phyloP scores from a whole-genome alignment of 1,140 invertebrate species.

The Bombus ignitus region DNA sequence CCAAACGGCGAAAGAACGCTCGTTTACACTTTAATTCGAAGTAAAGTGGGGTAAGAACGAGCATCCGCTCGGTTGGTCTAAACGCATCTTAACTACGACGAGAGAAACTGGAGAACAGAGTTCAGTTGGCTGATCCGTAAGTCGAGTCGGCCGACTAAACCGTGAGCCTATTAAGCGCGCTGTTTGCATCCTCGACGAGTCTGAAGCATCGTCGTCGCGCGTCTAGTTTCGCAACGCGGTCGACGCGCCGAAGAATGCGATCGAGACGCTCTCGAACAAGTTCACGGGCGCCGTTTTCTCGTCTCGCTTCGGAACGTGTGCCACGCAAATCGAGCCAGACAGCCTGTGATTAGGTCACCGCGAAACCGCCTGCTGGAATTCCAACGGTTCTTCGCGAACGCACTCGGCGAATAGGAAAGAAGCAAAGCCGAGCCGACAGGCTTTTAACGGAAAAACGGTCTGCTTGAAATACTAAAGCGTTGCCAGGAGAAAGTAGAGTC shows the following conservation, averaged over 20 bases:
- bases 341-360: constrained; percentile 47
- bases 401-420: neutral
- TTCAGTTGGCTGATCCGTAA: constrained; percentile 37
- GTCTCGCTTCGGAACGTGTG: neutral
- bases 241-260: constrained; percentile 61
- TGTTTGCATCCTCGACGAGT: constrained; percentile 60
- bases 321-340: neutral
- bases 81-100: neutral
- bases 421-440: neutral
- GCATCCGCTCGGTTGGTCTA: too few species aligned
- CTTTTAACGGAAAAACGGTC: neutral
- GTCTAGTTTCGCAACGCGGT: constrained; percentile 58
- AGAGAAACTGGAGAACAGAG: constrained; percentile 11
- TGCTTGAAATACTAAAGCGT: neutral
- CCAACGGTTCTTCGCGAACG: constrained; percentile 46
- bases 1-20: too few species aligned
- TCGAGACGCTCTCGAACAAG: constrained; percentile 12
- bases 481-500: neutral
- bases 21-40: too few species aligned
- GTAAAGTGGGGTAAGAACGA: too few species aligned
- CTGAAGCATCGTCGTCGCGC: constrained; percentile 35
- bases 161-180: constrained; percentile 56
- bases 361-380: constrained; percentile 51
- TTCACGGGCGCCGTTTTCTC: constrained; percentile 35
- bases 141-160: constrained; percentile 23